Evolutionary conservation across 2,113 vertebrate genomes (phyloP), one percentile per base, ranked within the genome.

Genomic region (Salvator merianae): DNA sequence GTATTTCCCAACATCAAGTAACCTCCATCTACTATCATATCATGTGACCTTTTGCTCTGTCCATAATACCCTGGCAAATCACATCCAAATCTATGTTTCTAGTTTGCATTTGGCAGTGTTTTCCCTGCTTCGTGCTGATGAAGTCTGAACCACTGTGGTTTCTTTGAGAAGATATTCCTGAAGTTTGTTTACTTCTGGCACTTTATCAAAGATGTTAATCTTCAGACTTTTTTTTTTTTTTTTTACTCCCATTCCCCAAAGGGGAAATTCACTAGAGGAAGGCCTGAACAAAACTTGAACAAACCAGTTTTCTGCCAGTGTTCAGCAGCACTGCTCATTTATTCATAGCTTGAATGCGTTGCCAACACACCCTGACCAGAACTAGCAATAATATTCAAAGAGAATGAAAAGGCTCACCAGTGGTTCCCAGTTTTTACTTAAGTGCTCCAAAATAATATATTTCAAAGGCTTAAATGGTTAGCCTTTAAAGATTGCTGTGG

Each of bases 241-340:
- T 63, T 36, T 4, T 2, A 38, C 28, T 59, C 38, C 53, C 38
- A 53, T 78, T 79, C n/a, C 83, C 77, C 77, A 65, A 62, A 47
- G 77, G 68, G 66, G 55, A 72, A 85, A 79, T 50, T 20, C 40
- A 72, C 68, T 47, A 47, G 8, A 86, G 84, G 84, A 86, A 85
- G 83, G 86, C 59, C 86, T n/a, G 47, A 66, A 87, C 73, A 72
- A 34, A 81, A 66, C 84, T 77, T 72, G 78, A 66, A 77, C 69
- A 75, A 86, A 86, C 8, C 62, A 0, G 2, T 38, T 90, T 69
- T 87, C 72, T 87, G 62, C 62, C 55, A 87, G 26, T 0, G 0
- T 63, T 73, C 0, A 77, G 77, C 0, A 1, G 26, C 47, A 80
- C 81, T 34, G 34, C 76, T 66, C 3, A 0, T n/a, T 43, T 34